Evolutionary conservation across 2,797 vertebrate species (phyloP), one percentile per base, ranked within the genome.

Genomic region (Lagocephalus sceleratus): DNA sequence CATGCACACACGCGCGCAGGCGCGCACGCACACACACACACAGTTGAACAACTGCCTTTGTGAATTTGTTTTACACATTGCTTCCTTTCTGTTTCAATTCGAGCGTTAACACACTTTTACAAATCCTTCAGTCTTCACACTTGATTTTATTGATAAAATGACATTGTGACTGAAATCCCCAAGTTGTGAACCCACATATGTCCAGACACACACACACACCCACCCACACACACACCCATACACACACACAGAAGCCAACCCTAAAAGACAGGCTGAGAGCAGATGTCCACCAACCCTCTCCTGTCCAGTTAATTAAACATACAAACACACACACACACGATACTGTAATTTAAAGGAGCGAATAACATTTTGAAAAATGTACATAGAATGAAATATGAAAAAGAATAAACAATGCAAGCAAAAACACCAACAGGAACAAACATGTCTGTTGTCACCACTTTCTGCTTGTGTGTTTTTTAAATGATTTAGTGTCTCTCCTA

Each of bases 291-390:
- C 83, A 89, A 75, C 76, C 60, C 73, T 81, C 78, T 73, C 32
- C 78, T 62, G 76, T 81, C 79, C 83, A 73, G 73, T 88, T 90
- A 89, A 90, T 91, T 89, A 89, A 85, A 82, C 74, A 77, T 56
- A 66, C 73, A 76, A 54, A 68, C 63, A 75, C 71, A 68, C 71
- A 80, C 66, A 44, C 54, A 63, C 23, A 42, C 72, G 2, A 44
- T 10, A 44, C 20, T 20, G 10, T 9, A 20, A 20, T 14, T 12
- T 12, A 44, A 3, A 44, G 8, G 14, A 20, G 20, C 20, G 12
- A 20, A 21, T 14, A 45, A 45, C 10, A 44, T 1, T 25, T 6
- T 25, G 23, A 25, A 25, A 4, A 25, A 4, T 25, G 4, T 25
- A 25, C 23, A 25, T 25, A 25, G 23, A 4, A 4, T 25, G 7